Evolutionary conservation across 2,113 vertebrate genomes (phyloP), one percentile per base, ranked within the genome.

Genomic region (Hiodon tergisus): DNA sequence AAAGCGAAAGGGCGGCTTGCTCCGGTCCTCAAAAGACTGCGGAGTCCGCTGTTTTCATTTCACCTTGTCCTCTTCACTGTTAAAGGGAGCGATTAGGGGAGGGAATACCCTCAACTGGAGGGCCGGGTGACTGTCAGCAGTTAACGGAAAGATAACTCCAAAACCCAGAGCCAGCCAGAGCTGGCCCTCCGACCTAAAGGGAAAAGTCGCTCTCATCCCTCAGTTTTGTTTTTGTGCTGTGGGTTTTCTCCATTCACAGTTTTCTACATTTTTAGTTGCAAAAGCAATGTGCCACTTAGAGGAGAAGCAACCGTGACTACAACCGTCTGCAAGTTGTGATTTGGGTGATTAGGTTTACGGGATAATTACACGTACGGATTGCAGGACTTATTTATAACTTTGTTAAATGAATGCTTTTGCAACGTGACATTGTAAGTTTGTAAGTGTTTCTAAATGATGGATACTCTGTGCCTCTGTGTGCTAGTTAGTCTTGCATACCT

Each of bases 341-440:
- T 87, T 85, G 80, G 73, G 76, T 76, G 85, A 86, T 86, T 83
- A 85, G 83, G 79, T 81, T 83, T 81, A 70, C 78, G 79, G 80
- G 54, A 61, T 77, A 79, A 82, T 84, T 72, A 4, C 60, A 59
- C 59, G 63, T 79, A 73, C 79, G 86, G 85, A 89, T 89, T 88
- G 88, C 82, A 81, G 83, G 86, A 88, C 87, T 79, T 81, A 89
- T 87, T 88, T 87, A 86, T 86, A 90, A 78, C 67, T 74, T 67
- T 76, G 81, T 81, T 81, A 71, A 87, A 87, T 84, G 85, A 86
- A 77, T 82, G 85, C 74, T 80, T 84, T 76, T 69, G 77, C 52
- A 78, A 14, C 53, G 76, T 76, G 13, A n/a, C 70, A 48, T n/a
- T 75, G 68, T 46, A 75, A 57, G 10, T 53, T n/a, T 52, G 9